Conservation (phyloP, 2,888 invertebrate species). For the Agriopis aurantiaria region DNA sequence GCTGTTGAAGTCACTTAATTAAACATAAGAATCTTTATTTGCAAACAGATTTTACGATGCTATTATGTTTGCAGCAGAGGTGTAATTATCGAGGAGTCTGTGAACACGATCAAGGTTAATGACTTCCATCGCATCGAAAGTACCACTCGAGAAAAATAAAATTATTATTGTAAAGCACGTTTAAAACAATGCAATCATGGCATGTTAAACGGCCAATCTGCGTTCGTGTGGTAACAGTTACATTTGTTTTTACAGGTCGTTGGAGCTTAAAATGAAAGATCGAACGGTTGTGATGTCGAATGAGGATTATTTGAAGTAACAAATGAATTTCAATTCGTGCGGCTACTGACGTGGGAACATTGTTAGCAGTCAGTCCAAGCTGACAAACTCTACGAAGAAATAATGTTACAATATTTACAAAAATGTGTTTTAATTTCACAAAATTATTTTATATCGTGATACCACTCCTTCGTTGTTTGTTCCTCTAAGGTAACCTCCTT, state of each 20-base stretch:
- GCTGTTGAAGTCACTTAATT: conserved; percentile 73
- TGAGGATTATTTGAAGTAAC: conserved; percentile 40
- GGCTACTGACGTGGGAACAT: conserved; percentile 45
- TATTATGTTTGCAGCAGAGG: conserved; percentile 58
- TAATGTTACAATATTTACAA: neutral
- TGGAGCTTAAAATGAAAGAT: conserved; percentile 45
- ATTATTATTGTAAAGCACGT: conserved; percentile 54
- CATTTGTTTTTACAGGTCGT: conserved; percentile 47
- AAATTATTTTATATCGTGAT: neutral
- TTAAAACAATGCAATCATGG: conserved; percentile 56
- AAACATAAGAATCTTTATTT: conserved; percentile 73
- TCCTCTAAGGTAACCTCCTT: too few relatives aligned
- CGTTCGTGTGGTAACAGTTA: conserved; percentile 41
- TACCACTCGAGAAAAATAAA: conserved; percentile 58
- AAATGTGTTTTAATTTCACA: neutral
- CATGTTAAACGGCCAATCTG: conserved; percentile 46
- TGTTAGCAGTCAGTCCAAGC: neutral
- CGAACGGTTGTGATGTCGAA: conserved; percentile 39
- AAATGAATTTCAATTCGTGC: conserved; percentile 45
- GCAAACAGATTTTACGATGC: conserved; percentile 66
- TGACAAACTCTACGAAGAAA: neutral
- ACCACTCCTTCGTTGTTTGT: too few relatives aligned
- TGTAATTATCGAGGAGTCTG: conserved; percentile 59
- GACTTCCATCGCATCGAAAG: conserved; percentile 62
- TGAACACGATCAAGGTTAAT: conserved; percentile 70